Evolutionary conservation across 2,888 invertebrate species (phyloP), one percentile per base, ranked within the genome.

Genomic region (Catocala sponsa): DNA sequence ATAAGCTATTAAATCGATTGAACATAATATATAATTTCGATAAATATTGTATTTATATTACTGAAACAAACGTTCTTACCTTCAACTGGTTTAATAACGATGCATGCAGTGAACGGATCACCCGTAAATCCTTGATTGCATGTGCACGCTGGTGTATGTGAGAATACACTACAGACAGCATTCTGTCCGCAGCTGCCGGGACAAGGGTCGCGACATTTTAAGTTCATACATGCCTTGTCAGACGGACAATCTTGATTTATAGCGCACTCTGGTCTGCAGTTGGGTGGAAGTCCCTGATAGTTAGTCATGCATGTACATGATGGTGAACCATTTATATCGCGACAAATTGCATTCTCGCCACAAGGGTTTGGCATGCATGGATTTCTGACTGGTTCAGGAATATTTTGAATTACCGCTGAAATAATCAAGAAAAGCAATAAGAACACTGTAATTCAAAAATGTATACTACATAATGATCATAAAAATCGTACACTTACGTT

Each of bases 311-410:
- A 97, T 32, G 96, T 95, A 82, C 97, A 97, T 0, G 96, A 95
- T 6, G 96, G 96, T 2, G 89, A 81, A 7, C 95, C 95, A 74
- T 96, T 96, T n/a, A 95, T 84, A 63, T 95, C 94, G 61, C 95
- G 94, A 76, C 96, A 96, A 78, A 96, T 90, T 1, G 96, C 95
- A 81, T 96, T 95, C 4, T 95, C 95, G 1, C 97, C 97, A 80
- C 97, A 97, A 9, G 97, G 97, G 46, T 95, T 96, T 42, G 97
- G 96, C n/a, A 95, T 73, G 72, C 97, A 97, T 5, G 97, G 97
- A 84, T 97, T 95, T 65, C 82, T 86, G 33, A 89, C 79, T 63
- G 91, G 88, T 68, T 94, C 93, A 52, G 87, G 70, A 12, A 65
- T 5, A 60, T 80, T 66, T 52, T 84, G 80, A 25, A 83, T 55